Evolutionary conservation across 2,113 vertebrate species (phyloP).

Genomic region (Mixornis gularis): DNA sequence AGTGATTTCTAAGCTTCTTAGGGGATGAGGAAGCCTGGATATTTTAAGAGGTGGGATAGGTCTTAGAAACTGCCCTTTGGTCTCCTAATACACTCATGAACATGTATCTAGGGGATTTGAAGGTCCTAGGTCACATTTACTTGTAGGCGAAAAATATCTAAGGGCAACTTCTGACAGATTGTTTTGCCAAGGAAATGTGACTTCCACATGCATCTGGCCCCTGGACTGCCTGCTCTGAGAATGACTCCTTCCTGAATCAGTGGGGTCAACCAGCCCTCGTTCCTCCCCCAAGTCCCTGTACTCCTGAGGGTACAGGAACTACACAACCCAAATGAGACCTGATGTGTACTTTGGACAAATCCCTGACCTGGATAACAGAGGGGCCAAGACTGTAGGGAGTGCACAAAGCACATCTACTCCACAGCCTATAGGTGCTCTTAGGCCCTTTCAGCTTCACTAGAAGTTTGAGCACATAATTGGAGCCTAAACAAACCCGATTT

Average conservation of each 20-base stretch:
- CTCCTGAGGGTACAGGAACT: background rate
- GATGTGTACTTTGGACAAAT: background rate
- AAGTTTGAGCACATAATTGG: background rate
- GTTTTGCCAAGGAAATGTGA: background rate
- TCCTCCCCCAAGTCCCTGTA: background rate
- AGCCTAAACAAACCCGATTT: background rate
- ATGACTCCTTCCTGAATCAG: background rate
- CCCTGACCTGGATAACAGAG: background rate
- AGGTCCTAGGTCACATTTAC: background rate
- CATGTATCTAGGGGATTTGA: background rate
- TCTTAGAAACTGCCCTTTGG: background rate
- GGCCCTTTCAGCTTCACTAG: background rate
- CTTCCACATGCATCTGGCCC: background rate
- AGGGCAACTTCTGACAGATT: background rate
- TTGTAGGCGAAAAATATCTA: background rate
- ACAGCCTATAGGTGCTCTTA: background rate
- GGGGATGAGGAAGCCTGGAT: background rate
- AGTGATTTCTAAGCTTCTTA: conserved; percentile 14
- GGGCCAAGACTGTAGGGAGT: background rate
- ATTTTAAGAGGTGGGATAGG: background rate
- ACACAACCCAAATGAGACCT: background rate
- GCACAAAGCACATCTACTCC: background rate
- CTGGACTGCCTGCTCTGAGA: background rate
- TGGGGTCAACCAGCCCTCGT: background rate
- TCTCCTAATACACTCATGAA: background rate